Evolutionary conservation across 2,888 invertebrate genomes (phyloP).

Genomic region (Plutella xylostella): DNA sequence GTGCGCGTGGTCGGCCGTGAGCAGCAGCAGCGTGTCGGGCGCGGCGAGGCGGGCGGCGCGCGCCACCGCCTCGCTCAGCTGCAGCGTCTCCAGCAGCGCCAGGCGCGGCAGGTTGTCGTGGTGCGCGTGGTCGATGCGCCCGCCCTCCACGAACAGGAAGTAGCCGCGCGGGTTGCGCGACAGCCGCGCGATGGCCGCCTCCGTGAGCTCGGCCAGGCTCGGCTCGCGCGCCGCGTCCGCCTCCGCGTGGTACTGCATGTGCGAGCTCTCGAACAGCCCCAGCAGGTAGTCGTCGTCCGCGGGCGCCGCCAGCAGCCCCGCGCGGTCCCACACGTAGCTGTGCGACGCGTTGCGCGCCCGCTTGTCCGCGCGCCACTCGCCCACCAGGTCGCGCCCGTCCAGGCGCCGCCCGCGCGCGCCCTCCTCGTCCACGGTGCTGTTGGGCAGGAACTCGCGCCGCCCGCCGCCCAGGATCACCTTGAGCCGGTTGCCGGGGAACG

Average conservation of each 20-base stretch:
- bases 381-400: constrained; percentile 68
- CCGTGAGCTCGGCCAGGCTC: constrained; percentile 64
- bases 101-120: constrained; percentile 22
- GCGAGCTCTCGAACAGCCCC: constrained; percentile 66
- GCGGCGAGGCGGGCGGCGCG: constrained; percentile 55
- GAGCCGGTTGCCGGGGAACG: constrained; percentile 63
- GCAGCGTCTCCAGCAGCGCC: constrained; percentile 77
- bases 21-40: constrained; percentile 79
- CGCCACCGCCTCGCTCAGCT: constrained; percentile 70
- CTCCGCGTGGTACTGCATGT: constrained; percentile 72
- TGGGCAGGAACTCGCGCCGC: constrained; percentile 62
- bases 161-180: constrained; percentile 75
- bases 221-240: constrained; percentile 60
- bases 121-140: constrained; percentile 77
- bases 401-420: constrained; percentile 47
- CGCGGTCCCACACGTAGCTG: constrained; percentile 58
- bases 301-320: constrained; percentile 52
- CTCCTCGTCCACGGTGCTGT: constrained; percentile 41
- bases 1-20: constrained; percentile 82
- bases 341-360: constrained; percentile 20
- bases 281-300: constrained; percentile 60
- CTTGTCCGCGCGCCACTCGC: constrained; percentile 57
- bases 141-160: constrained; percentile 82
- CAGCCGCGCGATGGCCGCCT: constrained; percentile 77
- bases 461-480: constrained; percentile 66